Conservation (phyloP, 2,797 vertebrate genomes). For the Hapalemur alaotrensis region DNA sequence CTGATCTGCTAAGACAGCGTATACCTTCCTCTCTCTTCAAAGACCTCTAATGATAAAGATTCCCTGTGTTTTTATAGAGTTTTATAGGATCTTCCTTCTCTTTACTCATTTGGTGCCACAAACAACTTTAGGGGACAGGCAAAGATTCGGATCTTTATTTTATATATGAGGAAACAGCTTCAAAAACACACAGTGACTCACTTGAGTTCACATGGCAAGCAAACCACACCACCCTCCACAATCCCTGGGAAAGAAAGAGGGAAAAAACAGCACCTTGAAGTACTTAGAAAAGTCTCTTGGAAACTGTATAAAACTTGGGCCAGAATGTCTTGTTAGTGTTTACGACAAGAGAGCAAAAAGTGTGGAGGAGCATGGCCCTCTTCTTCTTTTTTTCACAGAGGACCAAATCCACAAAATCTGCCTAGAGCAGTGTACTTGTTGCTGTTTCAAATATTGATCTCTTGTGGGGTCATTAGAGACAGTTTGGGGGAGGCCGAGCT, state of each 20-base stretch:
- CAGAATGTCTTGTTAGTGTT: background rate
- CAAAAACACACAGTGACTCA: slow-evolving; percentile 27
- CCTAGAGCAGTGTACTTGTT: background rate
- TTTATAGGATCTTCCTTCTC: background rate
- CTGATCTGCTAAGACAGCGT: background rate
- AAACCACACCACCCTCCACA: background rate
- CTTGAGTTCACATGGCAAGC: background rate
- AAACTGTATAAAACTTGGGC: slow-evolving; percentile 13
- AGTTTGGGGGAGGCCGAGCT: background rate
- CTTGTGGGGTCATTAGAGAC: background rate
- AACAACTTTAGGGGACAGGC: background rate
- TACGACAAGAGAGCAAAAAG: background rate
- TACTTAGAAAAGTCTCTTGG: slow-evolving; percentile 13
- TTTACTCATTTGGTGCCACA: background rate
- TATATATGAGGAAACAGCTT: background rate
- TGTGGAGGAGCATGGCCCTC: background rate
- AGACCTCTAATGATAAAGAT: background rate
- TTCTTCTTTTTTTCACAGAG: background rate
- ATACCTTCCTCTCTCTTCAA: background rate
- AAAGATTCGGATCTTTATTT: background rate
- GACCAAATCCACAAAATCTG: background rate
- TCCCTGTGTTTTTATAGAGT: background rate
- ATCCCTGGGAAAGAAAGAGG: background rate
- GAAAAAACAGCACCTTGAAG: background rate
- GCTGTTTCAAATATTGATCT: slow-evolving; percentile 28